Evolutionary conservation across 2,797 vertebrate genomes (phyloP).

Genomic region (Paedocypris micromegethes): DNA sequence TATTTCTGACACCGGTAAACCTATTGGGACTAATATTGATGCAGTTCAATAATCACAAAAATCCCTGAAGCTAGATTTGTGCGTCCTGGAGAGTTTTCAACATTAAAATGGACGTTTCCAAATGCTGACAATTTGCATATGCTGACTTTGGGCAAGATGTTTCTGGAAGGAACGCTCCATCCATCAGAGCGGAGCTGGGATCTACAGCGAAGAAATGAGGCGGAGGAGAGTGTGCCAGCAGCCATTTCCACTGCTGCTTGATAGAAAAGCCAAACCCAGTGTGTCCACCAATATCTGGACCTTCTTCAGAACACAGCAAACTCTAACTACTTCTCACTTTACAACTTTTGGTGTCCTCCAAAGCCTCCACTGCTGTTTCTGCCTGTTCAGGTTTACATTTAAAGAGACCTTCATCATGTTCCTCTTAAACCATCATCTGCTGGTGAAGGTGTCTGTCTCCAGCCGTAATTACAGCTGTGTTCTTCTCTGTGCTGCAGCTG

Average conservation of each 20-base stretch:
- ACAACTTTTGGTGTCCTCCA: too few relatives aligned
- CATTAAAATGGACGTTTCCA: constrained; percentile 10
- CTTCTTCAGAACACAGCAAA: constrained; percentile 52
- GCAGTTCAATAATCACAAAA: too few relatives aligned
- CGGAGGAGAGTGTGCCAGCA: constrained; percentile 55
- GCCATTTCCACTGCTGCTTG: constrained; percentile 59
- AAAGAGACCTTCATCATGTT: not conserved
- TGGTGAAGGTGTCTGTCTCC: constrained; percentile 46
- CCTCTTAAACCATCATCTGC: constrained; percentile 11
- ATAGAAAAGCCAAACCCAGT: constrained; percentile 64
- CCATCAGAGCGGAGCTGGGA: constrained; percentile 54
- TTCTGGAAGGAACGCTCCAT: constrained; percentile 62
- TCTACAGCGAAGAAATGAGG: constrained; percentile 59
- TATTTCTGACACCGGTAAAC: too few relatives aligned
- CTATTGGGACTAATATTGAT: too few relatives aligned
- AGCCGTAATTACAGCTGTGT: constrained; percentile 60
- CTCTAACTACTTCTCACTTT: constrained; percentile 43
- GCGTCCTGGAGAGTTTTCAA: not conserved
- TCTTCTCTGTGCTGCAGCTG: constrained; percentile 36
- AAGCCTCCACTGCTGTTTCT: not conserved
- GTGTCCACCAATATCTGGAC: constrained; percentile 43
- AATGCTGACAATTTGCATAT: constrained; percentile 58
- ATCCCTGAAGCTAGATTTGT: too few relatives aligned
- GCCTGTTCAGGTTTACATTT: not conserved
- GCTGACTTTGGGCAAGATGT: constrained; percentile 60